Conservation (phyloP, 2,888 invertebrate species). For the Limenitis camilla region DNA sequence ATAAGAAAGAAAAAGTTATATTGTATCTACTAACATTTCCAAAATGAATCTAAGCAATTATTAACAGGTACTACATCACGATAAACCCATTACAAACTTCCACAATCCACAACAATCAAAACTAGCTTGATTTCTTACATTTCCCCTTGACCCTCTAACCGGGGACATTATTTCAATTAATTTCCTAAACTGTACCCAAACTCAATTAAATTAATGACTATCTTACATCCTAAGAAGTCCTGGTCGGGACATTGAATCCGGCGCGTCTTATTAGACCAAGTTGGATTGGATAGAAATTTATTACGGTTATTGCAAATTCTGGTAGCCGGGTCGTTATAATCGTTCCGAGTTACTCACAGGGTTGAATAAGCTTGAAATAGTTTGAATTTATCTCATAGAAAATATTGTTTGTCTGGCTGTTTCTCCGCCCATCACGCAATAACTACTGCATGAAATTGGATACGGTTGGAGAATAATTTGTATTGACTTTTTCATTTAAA, state of each 20-base stretch:
- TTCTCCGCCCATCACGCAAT: not conserved
- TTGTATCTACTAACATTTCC: too few species aligned
- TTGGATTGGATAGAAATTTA: conserved; percentile 63
- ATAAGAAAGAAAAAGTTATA: too few species aligned
- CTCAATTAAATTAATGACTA: conserved; percentile 52
- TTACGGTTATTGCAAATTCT: conserved; percentile 56
- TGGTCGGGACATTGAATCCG: conserved; percentile 34
- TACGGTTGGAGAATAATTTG: too few species aligned
- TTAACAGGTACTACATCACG: conserved; percentile 3
- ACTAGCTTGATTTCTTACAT: conserved; percentile 21
- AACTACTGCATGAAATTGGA: too few species aligned
- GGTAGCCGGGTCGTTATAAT: conserved; percentile 37
- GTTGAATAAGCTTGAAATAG: conserved; percentile 46
- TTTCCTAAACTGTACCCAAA: conserved; percentile 35
- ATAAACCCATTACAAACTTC: conserved; percentile 6
- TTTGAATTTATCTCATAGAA: conserved; percentile 19
- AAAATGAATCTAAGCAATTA: not conserved
- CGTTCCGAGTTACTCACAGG: conserved; percentile 29
- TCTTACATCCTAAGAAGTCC: conserved; percentile 37
- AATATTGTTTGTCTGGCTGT: not conserved
- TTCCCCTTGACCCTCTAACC: conserved; percentile 19
- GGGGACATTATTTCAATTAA: conserved; percentile 29
- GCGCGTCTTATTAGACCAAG: conserved; percentile 52
- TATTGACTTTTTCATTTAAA: too few species aligned
- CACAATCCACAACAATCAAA: conserved; percentile 12